Percentiles rank a stretch among this genome's conserved stretches.
phyloP scores from a whole-genome alignment of 2,888 invertebrate species.

The Drosophila lacicola region DNA sequence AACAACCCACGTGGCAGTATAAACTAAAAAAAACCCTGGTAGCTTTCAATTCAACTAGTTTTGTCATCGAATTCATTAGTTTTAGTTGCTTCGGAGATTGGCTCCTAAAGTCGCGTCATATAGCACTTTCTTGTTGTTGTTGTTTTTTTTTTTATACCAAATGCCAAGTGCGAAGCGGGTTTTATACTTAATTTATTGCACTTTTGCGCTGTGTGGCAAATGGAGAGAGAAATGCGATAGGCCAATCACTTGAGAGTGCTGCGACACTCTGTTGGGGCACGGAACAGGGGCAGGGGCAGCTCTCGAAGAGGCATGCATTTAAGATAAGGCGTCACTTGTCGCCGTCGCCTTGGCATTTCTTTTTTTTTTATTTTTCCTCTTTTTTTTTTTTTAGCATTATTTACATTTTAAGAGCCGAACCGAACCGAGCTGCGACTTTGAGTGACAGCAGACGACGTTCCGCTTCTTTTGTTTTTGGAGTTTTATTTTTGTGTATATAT shows the following conservation, averaged over 20 bases:
- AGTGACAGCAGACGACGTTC: constrained; percentile 55
- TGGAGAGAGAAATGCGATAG: constrained; percentile 76
- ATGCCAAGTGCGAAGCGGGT: constrained; percentile 27
- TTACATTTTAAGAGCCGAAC: constrained; percentile 70
- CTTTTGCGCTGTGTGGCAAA: constrained; percentile 68
- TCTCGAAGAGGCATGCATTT: constrained; percentile 70
- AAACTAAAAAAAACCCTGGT: constrained; percentile 39
- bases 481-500: constrained; percentile 15
- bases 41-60: constrained; percentile 71
- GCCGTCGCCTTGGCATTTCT: constrained; percentile 56
- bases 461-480: constrained; percentile 17
- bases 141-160: constrained; percentile 3
- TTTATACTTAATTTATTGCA: constrained; percentile 67
- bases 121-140: constrained; percentile 1
- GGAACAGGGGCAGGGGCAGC: neutral
- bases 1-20: constrained; percentile 46
- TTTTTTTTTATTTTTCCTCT: constrained; percentile 25
- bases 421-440: constrained; percentile 24
- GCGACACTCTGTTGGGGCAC: constrained; percentile 56
- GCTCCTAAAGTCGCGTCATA: constrained; percentile 21
- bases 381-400: constrained; percentile 67
- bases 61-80: constrained; percentile 78
- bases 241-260: constrained; percentile 71
- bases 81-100: constrained; percentile 42
- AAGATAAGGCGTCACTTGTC: constrained; percentile 79